phyloP scores from a whole-genome alignment of 2,113 vertebrate genomes.

The Ophthalmolycus amberensis region DNA sequence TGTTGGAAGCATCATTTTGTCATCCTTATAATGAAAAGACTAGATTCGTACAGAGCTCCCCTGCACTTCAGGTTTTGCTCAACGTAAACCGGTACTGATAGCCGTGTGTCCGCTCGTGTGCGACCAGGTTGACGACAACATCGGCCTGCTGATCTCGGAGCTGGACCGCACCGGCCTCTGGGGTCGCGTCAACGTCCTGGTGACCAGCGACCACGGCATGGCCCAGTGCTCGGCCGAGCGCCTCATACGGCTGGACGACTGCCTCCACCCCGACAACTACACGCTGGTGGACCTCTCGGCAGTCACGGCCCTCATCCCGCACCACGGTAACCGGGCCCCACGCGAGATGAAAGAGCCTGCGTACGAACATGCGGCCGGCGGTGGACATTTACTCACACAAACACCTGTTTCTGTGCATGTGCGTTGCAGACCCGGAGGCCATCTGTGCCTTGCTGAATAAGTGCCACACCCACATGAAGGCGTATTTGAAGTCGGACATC shows the following conservation, averaged over 20 bases:
- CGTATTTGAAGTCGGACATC: slow-evolving; percentile 89
- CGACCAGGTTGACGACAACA: slow-evolving; percentile 84
- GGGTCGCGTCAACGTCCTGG: slow-evolving; percentile 89
- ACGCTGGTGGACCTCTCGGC: slow-evolving; percentile 86
- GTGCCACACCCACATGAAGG: slow-evolving; percentile 87
- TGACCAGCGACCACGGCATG: slow-evolving; percentile 99
- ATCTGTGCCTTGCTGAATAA: slow-evolving; percentile 76
- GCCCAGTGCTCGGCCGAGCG: slow-evolving; percentile 88
- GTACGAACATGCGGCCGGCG: background rate
- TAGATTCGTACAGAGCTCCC: background rate
- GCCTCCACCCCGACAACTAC: slow-evolving; percentile 84
- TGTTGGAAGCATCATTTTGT: background rate
- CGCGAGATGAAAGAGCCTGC: background rate
- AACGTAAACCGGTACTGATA: background rate
- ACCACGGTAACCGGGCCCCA: slow-evolving; percentile 71
- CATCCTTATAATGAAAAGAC: background rate
- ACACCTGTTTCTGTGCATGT: background rate
- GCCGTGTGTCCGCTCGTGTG: background rate
- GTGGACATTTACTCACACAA: background rate
- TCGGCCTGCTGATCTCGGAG: slow-evolving; percentile 86
- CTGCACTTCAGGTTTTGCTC: background rate
- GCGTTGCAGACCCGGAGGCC: slow-evolving; percentile 39
- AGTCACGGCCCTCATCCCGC: slow-evolving; percentile 89
- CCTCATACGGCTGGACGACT: slow-evolving; percentile 87
- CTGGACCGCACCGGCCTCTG: slow-evolving; percentile 86